Evolutionary conservation across 2,797 vertebrate species (phyloP).

Genomic region (Stomatorhinus walkeri): DNA sequence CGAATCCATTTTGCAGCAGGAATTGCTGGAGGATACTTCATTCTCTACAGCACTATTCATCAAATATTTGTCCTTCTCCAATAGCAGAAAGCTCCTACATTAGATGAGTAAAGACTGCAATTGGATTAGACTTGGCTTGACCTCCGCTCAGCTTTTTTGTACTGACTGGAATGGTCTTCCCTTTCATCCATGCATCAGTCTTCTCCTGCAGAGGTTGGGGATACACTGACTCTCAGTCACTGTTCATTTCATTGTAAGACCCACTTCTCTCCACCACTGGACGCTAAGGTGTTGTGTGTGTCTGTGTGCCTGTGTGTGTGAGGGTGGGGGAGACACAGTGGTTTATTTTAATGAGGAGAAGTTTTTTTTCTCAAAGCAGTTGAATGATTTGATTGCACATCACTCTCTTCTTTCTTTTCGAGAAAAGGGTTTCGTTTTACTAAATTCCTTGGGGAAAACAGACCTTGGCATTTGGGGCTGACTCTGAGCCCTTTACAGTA

Average conservation of each 20-base stretch:
- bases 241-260: not conserved
- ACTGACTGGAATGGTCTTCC: conserved; percentile 37
- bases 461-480: not conserved
- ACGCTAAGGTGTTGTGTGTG: not conserved
- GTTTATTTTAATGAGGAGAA: not conserved
- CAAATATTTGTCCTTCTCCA: conserved; percentile 30
- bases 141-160: conserved; percentile 31
- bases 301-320: not conserved
- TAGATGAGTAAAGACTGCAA: conserved; percentile 35
- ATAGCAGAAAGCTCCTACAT: conserved; percentile 33
- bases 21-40: conserved; percentile 38
- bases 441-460: not conserved
- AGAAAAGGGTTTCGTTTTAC: not conserved
- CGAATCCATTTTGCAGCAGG: conserved; percentile 40
- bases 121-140: conserved; percentile 36
- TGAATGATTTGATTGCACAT: not conserved
- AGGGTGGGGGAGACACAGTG: not conserved
- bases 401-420: not conserved
- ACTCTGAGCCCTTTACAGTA: not conserved
- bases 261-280: not conserved
- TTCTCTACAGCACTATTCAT: conserved; percentile 40
- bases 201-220: conserved; percentile 18
- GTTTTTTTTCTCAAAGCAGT: not conserved
- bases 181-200: conserved; percentile 36
- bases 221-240: not conserved